These are phyloP conservation scores for Mixornis gularis DNA, from an alignment of 2,113 vertebrate species.

Conservation along the genomic window DNA sequence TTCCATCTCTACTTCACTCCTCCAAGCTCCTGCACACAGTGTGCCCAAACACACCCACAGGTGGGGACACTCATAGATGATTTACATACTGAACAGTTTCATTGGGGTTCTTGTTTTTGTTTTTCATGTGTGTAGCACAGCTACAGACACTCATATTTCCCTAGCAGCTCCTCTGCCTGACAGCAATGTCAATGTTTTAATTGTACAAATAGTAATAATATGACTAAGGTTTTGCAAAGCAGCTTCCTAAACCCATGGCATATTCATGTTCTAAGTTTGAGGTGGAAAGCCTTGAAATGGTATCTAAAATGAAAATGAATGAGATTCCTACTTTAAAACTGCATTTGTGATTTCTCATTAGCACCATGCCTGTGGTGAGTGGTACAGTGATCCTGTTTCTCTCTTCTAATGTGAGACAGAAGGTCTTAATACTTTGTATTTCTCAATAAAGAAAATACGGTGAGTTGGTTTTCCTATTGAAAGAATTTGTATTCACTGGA, in stretches of 20 bases:
- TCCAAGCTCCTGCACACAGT: accelerated
- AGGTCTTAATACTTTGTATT: not conserved
- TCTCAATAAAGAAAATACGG: not conserved
- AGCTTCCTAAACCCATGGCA: not conserved
- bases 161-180: not conserved
- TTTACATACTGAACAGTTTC: not conserved
- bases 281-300: not conserved
- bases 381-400: not conserved
- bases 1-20: not conserved
- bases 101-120: not conserved
- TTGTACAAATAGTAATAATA: not conserved
- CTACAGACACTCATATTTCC: not conserved
- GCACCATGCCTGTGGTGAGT: not conserved
- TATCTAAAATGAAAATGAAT: not conserved
- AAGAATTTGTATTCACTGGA: not conserved
- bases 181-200: not conserved
- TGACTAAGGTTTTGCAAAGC: not conserved
- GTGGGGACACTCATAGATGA: no score
- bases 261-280: not conserved
- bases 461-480: not conserved
- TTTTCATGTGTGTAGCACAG: accelerated
- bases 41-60: no score
- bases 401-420: not conserved
- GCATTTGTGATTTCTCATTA: not conserved
- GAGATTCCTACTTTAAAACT: not conserved